Base-by-base conservation (phyloP, 2,888 invertebrate species). In the Himalopsyche tibetana region DNA sequence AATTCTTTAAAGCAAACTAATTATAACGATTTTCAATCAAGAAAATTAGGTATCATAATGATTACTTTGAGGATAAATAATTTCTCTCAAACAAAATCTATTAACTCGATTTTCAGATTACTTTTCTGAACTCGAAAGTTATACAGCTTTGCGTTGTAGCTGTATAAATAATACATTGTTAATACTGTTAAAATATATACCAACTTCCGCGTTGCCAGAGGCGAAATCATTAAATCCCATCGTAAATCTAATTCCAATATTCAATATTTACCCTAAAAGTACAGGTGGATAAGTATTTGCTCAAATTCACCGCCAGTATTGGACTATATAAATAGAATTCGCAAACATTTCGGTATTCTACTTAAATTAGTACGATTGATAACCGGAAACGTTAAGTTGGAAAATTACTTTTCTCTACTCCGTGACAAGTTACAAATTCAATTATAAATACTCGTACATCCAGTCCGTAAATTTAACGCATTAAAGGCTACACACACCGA, bases 231-330 rank as follows among this genome's bases (percentile, higher is more conserved):
- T 19, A 63, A 63, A 63, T 63, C 19, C 63, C 63, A 63, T 19
- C 63, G 63, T 63, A 63, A 63, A 63, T 63, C 63, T 63, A 63
- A 63, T 63, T 63, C 63, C 63, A 28, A 63, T 63, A 56, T 56
- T 56, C 56, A 56, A 56, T 56, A 63, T 63, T 63, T 63, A 63
- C 63, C 2, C 63, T 19, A 6, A 11, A 63, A 63, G 9, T 19
- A 63, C 63, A 63, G 63, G 63, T 56, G 17, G n/a, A n/a, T 63
- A 63, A n/a, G 19, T 63, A 63, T 63, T 63, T n/a, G 63, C 28
- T 63, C 11, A 8, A 63, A 63, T 19, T 19, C 28, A 19, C 28
- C 28, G 19, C 8, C 19, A n/a, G 51, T 19, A 19, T 63, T 63
- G 19, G 63, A 8, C 63, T 63, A 8, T 51, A 51, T 51, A 51